Conservation (phyloP, 2,113 vertebrate species). For the Vidua chalybeata region DNA sequence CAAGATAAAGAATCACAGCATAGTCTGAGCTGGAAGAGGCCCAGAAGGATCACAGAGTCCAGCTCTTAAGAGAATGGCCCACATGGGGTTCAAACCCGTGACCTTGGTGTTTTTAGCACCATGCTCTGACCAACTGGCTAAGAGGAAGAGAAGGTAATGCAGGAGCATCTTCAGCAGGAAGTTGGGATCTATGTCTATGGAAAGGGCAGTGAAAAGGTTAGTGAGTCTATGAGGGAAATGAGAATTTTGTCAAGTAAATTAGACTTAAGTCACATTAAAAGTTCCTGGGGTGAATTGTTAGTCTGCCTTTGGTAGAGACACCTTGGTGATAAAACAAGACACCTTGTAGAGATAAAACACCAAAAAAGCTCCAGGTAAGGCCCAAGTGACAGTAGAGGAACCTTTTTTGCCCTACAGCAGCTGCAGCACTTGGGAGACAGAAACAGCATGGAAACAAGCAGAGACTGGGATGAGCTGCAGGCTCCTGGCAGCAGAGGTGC, state of each 20-base stretch:
- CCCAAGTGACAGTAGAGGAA: neutral
- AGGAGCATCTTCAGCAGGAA: neutral
- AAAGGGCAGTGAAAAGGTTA: neutral
- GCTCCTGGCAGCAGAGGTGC: neutral
- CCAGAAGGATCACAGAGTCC: neutral
- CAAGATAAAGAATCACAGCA: neutral
- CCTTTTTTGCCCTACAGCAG: neutral
- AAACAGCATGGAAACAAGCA: neutral
- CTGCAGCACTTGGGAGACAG: neutral
- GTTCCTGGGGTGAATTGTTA: neutral
- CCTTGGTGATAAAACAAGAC: neutral
- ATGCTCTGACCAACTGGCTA: neutral
- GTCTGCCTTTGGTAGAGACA: neutral
- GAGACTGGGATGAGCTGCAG: neutral
- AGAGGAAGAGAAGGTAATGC: neutral
- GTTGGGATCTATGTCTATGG: neutral
- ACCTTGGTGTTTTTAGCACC: neutral
- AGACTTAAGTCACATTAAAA: neutral
- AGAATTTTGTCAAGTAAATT: neutral
- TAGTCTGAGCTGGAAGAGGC: neutral
- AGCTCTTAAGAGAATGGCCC: neutral
- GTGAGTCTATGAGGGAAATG: neutral
- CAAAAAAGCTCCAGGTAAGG: neutral
- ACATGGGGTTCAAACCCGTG: rapidly evolving
- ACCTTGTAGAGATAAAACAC: neutral